A percentile compares a stretch with the other conserved stretches of the same genome.
phyloP scores from a whole-genome alignment of 2,888 invertebrate species.

The Luperina testacea region DNA sequence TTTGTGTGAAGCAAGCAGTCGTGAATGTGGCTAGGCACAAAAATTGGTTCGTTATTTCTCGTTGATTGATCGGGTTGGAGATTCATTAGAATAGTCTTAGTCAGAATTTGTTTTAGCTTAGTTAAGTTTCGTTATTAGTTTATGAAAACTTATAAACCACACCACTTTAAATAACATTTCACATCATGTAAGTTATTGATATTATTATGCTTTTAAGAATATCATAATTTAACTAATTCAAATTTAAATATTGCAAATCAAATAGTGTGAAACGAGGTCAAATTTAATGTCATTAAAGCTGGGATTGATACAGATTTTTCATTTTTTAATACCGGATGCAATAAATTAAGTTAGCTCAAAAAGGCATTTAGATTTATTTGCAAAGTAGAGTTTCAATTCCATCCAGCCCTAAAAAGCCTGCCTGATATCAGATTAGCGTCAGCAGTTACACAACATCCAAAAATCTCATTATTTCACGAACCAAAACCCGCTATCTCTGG shows the following conservation, averaged over 20 bases:
- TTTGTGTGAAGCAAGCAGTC: slow-evolving; percentile 39
- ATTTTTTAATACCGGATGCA: no score
- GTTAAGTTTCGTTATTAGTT: neutral
- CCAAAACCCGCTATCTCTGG: slow-evolving; percentile 51
- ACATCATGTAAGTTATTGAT: neutral
- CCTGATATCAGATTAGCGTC: neutral
- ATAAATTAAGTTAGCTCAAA: neutral
- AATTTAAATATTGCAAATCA: neutral
- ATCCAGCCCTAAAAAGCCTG: neutral
- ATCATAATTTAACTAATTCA: neutral
- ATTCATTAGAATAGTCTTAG: slow-evolving; percentile 55
- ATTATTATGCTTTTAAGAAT: neutral
- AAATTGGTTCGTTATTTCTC: slow-evolving; percentile 66
- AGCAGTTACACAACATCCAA: slow-evolving; percentile 11
- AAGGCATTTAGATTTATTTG: neutral
- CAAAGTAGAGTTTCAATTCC: neutral
- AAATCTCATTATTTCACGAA: slow-evolving; percentile 35
- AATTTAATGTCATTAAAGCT: neutral
- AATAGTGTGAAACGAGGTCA: neutral
- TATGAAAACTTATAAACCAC: neutral
- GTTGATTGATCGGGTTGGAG: slow-evolving; percentile 59
- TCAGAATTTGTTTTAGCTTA: slow-evolving; percentile 10
- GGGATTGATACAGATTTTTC: no score
- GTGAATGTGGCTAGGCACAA: slow-evolving; percentile 64
- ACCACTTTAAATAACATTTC: neutral